These are phyloP conservation scores for Gorsachius goisagi DNA, from an alignment of 2,113 vertebrate genomes.

Conservation along the genomic window DNA sequence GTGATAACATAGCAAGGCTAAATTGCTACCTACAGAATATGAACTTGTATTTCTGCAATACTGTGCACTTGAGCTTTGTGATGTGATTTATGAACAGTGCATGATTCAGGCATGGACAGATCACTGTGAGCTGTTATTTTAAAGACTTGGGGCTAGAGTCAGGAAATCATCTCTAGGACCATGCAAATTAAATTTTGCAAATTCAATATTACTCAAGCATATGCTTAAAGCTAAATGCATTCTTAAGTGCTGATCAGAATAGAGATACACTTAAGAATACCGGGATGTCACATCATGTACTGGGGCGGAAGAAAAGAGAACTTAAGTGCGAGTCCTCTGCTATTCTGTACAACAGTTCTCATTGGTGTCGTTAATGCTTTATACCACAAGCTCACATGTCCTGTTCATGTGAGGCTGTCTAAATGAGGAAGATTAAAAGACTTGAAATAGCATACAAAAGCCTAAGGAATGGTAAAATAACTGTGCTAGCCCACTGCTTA, in stretches of 20 bases:
- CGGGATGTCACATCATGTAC: not conserved
- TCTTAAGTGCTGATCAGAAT: not conserved
- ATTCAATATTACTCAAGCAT: not conserved
- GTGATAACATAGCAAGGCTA: not conserved
- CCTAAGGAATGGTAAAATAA: not conserved
- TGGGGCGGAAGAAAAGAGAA: not conserved
- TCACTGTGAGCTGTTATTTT: not conserved
- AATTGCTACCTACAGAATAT: not conserved
- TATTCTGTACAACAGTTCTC: not conserved
- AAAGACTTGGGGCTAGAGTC: not conserved
- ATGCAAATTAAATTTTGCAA: not conserved
- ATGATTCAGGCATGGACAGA: not conserved
- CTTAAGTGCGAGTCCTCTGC: not conserved
- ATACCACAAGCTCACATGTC: not conserved
- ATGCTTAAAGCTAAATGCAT: not conserved
- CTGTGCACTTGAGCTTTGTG: not conserved
- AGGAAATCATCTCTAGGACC: not conserved
- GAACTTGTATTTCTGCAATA: not conserved
- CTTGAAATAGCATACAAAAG: not conserved
- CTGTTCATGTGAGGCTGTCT: not conserved
- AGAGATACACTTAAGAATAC: not conserved
- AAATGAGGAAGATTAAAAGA: not conserved
- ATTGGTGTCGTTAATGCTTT: not conserved
- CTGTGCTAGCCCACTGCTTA: not conserved
- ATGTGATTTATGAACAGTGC: fast-evolving